phyloP scores from a whole-genome alignment of 1,140 invertebrate genomes.

The Musca vetustissima region DNA sequence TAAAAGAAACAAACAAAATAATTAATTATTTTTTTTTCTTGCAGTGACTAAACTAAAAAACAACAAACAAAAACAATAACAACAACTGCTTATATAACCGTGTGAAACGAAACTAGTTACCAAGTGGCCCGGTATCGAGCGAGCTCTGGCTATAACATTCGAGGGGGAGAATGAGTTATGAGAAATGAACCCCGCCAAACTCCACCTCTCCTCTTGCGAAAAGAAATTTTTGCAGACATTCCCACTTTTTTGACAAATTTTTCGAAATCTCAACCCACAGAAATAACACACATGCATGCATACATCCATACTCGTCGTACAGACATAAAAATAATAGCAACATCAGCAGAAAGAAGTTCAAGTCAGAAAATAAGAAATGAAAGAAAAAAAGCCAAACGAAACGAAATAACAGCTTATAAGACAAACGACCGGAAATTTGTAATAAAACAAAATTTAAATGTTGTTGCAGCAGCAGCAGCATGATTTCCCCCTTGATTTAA shows the following conservation, averaged over 20 bases:
- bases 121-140: too few relatives aligned
- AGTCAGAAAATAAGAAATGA: background rate
- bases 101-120: background rate
- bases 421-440: slow-evolving; percentile 52
- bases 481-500: slow-evolving; percentile 18
- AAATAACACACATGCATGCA: too few relatives aligned
- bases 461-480: slow-evolving; percentile 37
- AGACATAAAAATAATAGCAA: slow-evolving; percentile 12
- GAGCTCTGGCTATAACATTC: background rate
- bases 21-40: too few relatives aligned
- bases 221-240: slow-evolving; percentile 2
- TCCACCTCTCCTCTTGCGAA: background rate
- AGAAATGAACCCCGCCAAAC: too few relatives aligned
- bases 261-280: background rate
- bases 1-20: too few relatives aligned
- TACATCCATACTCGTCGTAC: background rate
- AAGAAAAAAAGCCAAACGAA: background rate
- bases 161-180: too few relatives aligned
- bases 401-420: slow-evolving; percentile 19
- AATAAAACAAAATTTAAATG: slow-evolving; percentile 49
- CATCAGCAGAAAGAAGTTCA: slow-evolving; percentile 2
- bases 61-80: too few relatives aligned
- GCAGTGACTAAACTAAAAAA: too few relatives aligned
- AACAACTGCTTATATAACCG: background rate
- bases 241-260: slow-evolving; percentile 7